Percentiles rank a stretch among this genome's conserved stretches.
Conservation (phyloP, 2,797 vertebrate species). For the Epinephelus awoara region DNA sequence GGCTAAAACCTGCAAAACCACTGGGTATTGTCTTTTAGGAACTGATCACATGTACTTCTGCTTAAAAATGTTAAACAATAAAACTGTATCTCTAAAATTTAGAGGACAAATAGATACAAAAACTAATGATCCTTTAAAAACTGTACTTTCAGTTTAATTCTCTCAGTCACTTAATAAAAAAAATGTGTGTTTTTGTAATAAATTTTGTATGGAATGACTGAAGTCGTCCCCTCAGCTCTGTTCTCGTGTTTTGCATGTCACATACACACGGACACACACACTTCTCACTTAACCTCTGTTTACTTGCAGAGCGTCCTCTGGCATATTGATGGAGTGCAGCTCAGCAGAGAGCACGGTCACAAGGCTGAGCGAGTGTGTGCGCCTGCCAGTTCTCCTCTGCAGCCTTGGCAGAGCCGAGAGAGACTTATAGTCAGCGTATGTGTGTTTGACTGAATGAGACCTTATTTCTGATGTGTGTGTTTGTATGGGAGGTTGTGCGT, state of each 20-base stretch:
- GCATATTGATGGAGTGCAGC: constrained; percentile 62
- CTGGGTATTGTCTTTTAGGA: not conserved
- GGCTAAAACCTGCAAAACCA: constrained; percentile 4
- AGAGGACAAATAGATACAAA: constrained; percentile 24
- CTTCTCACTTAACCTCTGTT: not conserved
- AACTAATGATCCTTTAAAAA: not conserved
- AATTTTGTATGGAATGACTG: constrained; percentile 44
- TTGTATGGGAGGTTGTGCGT: constrained; percentile 3
- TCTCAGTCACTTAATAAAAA: constrained; percentile 22
- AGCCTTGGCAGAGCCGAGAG: constrained; percentile 64
- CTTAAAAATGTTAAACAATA: constrained; percentile 8
- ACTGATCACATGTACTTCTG: not conserved
- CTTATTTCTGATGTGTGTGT: constrained; percentile 21
- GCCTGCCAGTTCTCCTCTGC: constrained; percentile 40
- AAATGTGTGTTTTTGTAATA: constrained; percentile 42
- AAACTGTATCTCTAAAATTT: constrained; percentile 46
- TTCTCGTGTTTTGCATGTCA: not conserved
- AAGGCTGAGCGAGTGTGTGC: constrained; percentile 41
- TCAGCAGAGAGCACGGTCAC: constrained; percentile 51
- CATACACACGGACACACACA: constrained; percentile 1
- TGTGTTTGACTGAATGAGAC: constrained; percentile 38
- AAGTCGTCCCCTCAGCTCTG: constrained; percentile 16
- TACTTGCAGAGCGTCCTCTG: constrained; percentile 34
- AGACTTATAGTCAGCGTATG: constrained; percentile 12
- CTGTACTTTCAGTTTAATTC: constrained; percentile 1